A percentile compares a stretch with the other conserved stretches of the same genome.
These are phyloP conservation scores for Tuta absoluta DNA, from an alignment of 2,888 invertebrate genomes.

Conservation along the genomic window DNA sequence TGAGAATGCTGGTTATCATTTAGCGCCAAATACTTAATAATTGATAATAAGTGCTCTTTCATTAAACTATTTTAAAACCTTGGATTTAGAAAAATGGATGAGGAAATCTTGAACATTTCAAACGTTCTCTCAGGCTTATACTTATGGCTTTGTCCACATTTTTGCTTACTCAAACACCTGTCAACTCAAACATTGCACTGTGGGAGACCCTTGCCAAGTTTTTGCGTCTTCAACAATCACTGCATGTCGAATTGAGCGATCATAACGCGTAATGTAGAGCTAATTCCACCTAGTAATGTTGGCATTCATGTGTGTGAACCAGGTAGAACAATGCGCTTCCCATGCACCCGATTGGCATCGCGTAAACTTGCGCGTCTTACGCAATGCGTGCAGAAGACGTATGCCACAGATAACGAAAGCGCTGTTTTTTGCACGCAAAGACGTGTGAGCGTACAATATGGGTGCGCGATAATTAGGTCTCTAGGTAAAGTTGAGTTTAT, in stretches of 20 bases:
- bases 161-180: constrained; percentile 7
- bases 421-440: constrained; percentile 65
- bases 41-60: not conserved
- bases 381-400: constrained; percentile 65
- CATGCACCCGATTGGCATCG: constrained; percentile 73
- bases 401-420: constrained; percentile 69
- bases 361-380: constrained; percentile 70
- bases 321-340: constrained; percentile 63
- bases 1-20: constrained; percentile 26
- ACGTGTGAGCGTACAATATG: constrained; percentile 73
- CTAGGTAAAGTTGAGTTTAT: constrained; percentile 43
- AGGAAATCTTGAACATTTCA: not conserved
- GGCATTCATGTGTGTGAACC: constrained; percentile 74
- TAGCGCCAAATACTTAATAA: constrained; percentile 3
- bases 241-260: constrained; percentile 41
- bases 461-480: constrained; percentile 56
- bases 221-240: constrained; percentile 21
- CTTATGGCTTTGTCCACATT: not conserved
- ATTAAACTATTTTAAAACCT: not conserved
- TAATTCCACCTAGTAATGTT: constrained; percentile 40
- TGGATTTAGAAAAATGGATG: constrained; percentile 8
- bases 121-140: not conserved
- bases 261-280: constrained; percentile 55
- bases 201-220: constrained; percentile 11
- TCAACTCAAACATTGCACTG: constrained; percentile 11